Evolutionary conservation across 2,888 invertebrate genomes (phyloP).

Genomic region (Galerucella nymphaeae): DNA sequence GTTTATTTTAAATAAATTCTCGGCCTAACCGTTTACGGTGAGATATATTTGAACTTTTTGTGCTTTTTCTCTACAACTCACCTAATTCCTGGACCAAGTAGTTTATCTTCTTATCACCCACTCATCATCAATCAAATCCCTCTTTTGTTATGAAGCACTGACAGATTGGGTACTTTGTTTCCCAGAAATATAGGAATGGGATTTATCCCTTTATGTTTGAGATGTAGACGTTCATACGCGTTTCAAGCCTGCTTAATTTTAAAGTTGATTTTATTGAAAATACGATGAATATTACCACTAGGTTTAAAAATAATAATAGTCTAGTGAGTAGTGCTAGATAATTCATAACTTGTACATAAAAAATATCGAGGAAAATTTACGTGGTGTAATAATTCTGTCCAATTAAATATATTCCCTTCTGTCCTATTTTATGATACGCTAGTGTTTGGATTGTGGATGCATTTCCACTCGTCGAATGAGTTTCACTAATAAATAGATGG

Average conservation of each 20-base stretch:
- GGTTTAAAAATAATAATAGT: too few relatives aligned
- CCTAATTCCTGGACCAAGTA: background rate
- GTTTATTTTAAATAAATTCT: background rate
- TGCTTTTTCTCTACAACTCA: background rate
- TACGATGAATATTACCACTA: too few relatives aligned
- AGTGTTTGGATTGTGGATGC: background rate
- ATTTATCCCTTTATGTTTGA: background rate
- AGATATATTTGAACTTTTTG: background rate
- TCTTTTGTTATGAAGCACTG: constrained; percentile 12
- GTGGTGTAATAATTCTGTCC: too few relatives aligned
- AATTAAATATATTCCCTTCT: too few relatives aligned
- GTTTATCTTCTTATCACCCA: background rate
- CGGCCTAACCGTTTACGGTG: background rate
- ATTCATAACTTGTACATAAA: too few relatives aligned
- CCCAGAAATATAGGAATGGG: constrained; percentile 1
- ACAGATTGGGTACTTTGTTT: constrained; percentile 14
- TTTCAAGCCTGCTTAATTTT: background rate
- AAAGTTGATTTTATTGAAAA: too few relatives aligned
- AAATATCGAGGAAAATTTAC: too few relatives aligned
- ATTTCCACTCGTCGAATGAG: background rate
- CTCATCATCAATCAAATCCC: constrained; percentile 1
- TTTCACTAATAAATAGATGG: background rate
- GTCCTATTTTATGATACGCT: background rate
- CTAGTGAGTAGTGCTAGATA: too few relatives aligned
- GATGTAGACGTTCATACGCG: background rate